These are phyloP conservation scores for Atopsyche davidsoni DNA, from an alignment of 1,140 invertebrate species.

Conservation along the genomic window DNA sequence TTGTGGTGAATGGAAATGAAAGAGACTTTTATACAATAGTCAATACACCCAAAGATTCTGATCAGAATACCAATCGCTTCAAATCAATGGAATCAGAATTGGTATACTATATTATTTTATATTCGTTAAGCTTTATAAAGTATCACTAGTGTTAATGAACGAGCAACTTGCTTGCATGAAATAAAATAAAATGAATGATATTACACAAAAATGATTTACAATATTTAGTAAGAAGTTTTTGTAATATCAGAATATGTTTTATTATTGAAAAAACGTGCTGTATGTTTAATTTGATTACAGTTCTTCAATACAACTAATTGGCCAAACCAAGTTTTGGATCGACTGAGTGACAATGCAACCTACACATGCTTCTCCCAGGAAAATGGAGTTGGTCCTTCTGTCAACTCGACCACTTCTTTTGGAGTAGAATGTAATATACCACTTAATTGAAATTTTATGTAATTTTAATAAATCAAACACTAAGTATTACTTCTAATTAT, in stretches of 20 bases:
- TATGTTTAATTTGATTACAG: slow-evolving; percentile 38
- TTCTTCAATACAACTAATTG: slow-evolving; percentile 74
- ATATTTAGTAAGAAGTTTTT: too few species aligned
- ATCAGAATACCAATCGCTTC: slow-evolving; percentile 72
- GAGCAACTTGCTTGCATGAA: too few species aligned
- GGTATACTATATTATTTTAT: too few species aligned
- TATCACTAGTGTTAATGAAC: too few species aligned
- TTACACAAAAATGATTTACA: too few species aligned
- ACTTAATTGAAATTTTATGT: not conserved
- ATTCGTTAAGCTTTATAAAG: too few species aligned
- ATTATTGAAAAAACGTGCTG: not conserved
- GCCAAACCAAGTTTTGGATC: slow-evolving; percentile 69
- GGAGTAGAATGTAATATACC: slow-evolving; percentile 70
- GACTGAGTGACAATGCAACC: slow-evolving; percentile 67
- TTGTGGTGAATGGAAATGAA: slow-evolving; percentile 52
- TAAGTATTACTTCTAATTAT: slow-evolving; percentile 17
- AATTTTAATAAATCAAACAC: not conserved
- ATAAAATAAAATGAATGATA: too few species aligned
- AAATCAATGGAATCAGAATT: slow-evolving; percentile 79
- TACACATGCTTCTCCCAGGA: slow-evolving; percentile 75
- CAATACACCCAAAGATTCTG: slow-evolving; percentile 56
- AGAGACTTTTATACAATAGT: slow-evolving; percentile 59
- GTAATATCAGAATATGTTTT: not conserved
- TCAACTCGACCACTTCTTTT: slow-evolving; percentile 73
- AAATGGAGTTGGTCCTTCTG: slow-evolving; percentile 66